Percentiles rank a stretch among this genome's conserved stretches.
phyloP scores from a whole-genome alignment of 2,797 vertebrate genomes.

The Chloroceryle amazona region DNA sequence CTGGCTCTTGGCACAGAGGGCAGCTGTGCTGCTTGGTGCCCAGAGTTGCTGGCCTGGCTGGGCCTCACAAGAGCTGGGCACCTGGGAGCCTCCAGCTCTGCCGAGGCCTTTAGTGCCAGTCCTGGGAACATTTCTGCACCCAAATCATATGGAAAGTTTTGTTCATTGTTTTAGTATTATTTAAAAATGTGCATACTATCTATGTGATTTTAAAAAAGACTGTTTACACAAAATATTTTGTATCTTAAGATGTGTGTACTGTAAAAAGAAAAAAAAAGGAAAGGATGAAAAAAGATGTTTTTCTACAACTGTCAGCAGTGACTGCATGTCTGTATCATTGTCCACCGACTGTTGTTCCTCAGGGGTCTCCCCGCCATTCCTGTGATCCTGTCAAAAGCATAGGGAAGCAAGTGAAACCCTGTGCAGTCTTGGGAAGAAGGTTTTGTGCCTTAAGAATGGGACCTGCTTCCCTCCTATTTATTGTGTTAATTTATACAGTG shows the following conservation, averaged over 20 bases:
- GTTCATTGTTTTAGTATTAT: slow-evolving; percentile 28
- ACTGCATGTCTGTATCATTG: slow-evolving; percentile 34
- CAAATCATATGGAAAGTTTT: not conserved
- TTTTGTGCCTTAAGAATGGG: slow-evolving; percentile 78
- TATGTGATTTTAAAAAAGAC: slow-evolving; percentile 48
- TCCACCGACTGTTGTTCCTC: slow-evolving; percentile 32
- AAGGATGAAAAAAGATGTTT: slow-evolving; percentile 48
- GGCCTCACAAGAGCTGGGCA: not conserved
- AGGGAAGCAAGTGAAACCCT: slow-evolving; percentile 40
- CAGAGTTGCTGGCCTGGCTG: not conserved
- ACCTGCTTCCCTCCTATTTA: slow-evolving; percentile 80
- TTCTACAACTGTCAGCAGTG: slow-evolving; percentile 46
- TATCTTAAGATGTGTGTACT: slow-evolving; percentile 70
- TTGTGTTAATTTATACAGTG: slow-evolving; percentile 84
- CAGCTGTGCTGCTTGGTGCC: not conserved
- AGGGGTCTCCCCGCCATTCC: slow-evolving; percentile 69
- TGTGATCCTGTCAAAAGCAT: slow-evolving; percentile 50
- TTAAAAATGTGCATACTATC: slow-evolving; percentile 49
- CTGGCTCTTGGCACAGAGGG: not conserved
- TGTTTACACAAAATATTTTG: slow-evolving; percentile 72
- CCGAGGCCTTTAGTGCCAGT: not conserved
- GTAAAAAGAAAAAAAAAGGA: slow-evolving; percentile 50
- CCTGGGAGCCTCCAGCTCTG: not conserved
- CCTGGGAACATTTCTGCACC: not conserved
- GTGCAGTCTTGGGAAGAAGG: slow-evolving; percentile 68